phyloP scores from a whole-genome alignment of 2,888 invertebrate genomes.

The Polydesmus complanatus region DNA sequence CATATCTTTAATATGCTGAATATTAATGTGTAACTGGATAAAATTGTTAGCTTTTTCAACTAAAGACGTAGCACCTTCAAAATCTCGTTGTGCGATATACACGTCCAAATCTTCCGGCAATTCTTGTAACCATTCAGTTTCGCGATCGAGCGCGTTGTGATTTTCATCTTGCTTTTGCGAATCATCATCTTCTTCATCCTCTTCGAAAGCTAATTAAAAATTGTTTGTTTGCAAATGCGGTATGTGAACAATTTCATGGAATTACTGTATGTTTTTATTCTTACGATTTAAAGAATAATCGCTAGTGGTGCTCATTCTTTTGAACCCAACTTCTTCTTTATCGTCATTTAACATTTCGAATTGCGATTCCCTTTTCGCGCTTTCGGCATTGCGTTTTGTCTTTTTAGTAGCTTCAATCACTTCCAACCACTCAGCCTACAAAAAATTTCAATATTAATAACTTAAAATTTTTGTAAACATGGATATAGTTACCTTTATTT shows the following conservation, averaged over 20 bases:
- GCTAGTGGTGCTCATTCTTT: neutral
- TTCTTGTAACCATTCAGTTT: conserved; percentile 78
- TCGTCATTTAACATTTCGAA: conserved; percentile 32
- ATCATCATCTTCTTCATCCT: conserved; percentile 22
- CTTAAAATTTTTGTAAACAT: conserved; percentile 2
- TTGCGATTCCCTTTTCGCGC: conserved; percentile 11
- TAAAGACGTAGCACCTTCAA: conserved; percentile 75
- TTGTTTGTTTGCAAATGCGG: no score
- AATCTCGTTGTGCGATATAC: conserved; percentile 85
- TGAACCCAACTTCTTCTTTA: conserved; percentile 22
- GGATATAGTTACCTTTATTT: conserved; percentile 40
- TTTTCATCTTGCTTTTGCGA: conserved; percentile 18
- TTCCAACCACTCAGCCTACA: conserved; percentile 80
- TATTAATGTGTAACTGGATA: neutral
- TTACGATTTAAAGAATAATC: neutral
- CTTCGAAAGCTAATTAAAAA: conserved; percentile 33
- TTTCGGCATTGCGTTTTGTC: conserved; percentile 38
- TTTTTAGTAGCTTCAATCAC: conserved; percentile 83
- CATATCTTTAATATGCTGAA: conserved; percentile 38
- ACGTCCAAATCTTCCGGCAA: conserved; percentile 90
- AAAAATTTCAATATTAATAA: conserved; percentile 4
- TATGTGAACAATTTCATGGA: no score
- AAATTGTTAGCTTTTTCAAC: conserved; percentile 45
- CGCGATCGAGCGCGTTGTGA: conserved; percentile 28
- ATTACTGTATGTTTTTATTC: no score